A percentile compares a stretch with the other conserved stretches of the same genome.
Conservation (phyloP, 2,888 invertebrate species). For the Girardia tigrina region DNA sequence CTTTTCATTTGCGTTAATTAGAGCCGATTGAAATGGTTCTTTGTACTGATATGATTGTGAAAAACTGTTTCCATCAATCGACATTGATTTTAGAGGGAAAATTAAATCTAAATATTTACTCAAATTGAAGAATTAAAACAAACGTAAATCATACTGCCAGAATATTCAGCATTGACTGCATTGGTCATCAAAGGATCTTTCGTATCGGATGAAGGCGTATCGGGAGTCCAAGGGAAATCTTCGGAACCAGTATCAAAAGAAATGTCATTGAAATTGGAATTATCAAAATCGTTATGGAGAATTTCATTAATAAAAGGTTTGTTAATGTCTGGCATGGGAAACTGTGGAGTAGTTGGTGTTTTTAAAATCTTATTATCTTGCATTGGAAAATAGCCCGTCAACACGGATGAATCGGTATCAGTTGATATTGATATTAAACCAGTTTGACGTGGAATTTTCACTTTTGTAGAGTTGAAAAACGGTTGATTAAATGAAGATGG, state of each 20-base stretch:
- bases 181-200: slow-evolving; percentile 23
- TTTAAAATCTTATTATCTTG: slow-evolving; percentile 3
- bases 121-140: background rate
- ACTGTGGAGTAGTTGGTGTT: slow-evolving; percentile 30
- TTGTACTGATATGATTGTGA: background rate
- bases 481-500: slow-evolving; percentile 5
- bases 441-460: too few relatives aligned
- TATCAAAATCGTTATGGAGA: background rate
- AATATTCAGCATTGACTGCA: background rate
- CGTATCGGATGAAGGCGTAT: slow-evolving; percentile 1
- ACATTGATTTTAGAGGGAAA: background rate
- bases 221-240: slow-evolving; percentile 1
- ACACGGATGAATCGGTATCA: too few relatives aligned
- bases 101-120: background rate
- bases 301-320: slow-evolving; percentile 19
- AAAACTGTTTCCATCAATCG: background rate
- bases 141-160: background rate
- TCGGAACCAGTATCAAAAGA: slow-evolving; percentile 15
- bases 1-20: background rate
- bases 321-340: slow-evolving; percentile 27
- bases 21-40: background rate
- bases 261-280: background rate
- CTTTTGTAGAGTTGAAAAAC: background rate
- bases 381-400: background rate
- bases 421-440: too few relatives aligned